A percentile compares a stretch with the other conserved stretches of the same genome.
Evolutionary conservation across 2,888 invertebrate genomes (phyloP).

Genomic region (Plusia festucae): DNA sequence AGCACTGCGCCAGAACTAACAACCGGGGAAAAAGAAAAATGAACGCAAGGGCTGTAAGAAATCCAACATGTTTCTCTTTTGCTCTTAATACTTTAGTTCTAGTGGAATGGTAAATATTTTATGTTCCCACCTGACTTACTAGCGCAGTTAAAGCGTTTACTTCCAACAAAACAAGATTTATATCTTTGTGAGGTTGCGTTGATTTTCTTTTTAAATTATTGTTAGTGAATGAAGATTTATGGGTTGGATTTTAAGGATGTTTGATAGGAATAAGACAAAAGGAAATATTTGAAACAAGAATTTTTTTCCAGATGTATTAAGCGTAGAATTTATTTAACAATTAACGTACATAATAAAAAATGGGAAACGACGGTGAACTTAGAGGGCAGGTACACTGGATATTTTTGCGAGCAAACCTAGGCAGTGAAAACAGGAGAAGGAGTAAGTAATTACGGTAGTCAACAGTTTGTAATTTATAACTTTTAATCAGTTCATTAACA

Average conservation of each 20-base stretch:
- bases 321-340: no score
- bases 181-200: conserved; percentile 56
- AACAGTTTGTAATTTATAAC: no score
- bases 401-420: no score
- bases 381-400: no score
- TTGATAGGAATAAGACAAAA: neutral
- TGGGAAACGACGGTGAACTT: no score
- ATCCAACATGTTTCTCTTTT: conserved; percentile 63
- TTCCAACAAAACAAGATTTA: conserved; percentile 64
- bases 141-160: conserved; percentile 62
- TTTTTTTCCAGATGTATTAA: no score
- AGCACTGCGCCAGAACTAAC: conserved; percentile 62
- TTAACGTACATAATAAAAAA: no score
- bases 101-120: conserved; percentile 76
- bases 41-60: conserved; percentile 62
- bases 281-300: neutral
- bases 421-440: no score
- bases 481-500: no score
- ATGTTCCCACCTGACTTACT: conserved; percentile 69
- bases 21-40: conserved; percentile 63
- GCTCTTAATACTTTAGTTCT: conserved; percentile 74
- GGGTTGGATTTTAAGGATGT: conserved; percentile 5
- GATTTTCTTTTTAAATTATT: conserved; percentile 62
- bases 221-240: conserved; percentile 24
- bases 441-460: no score